Evolutionary conservation across 2,113 vertebrate genomes (phyloP).

Genomic region (Saguinus midas): DNA sequence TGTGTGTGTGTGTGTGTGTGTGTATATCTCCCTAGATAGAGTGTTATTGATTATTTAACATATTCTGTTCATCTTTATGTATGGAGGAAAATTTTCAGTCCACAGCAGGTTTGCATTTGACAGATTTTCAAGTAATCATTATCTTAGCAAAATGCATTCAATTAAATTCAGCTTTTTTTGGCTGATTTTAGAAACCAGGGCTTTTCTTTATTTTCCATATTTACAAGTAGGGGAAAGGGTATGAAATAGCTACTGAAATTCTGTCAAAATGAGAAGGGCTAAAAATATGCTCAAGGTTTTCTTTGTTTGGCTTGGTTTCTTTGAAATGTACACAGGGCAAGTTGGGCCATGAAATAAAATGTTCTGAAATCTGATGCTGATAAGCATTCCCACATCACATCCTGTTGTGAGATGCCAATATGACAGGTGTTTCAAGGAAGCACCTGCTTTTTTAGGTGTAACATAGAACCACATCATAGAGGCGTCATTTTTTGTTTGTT

Average conservation of each 20-base stretch:
- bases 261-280: too few relatives aligned
- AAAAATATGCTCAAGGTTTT: too few relatives aligned
- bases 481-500: neutral
- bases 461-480: fast-evolving
- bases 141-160: neutral
- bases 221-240: neutral
- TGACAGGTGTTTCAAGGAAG: neutral
- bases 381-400: fast-evolving
- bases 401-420: neutral
- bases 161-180: too few relatives aligned
- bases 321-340: neutral
- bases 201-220: neutral
- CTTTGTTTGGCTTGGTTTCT: too few relatives aligned
- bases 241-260: neutral
- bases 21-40: neutral
- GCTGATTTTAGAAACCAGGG: too few relatives aligned
- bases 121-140: neutral
- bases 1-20: too few relatives aligned
- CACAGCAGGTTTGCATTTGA: too few relatives aligned
- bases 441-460: neutral
- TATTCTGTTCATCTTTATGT: neutral
- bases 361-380: neutral
- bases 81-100: neutral
- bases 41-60: neutral
- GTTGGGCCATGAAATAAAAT: fast-evolving